A percentile compares a stretch with the other conserved stretches of the same genome.
Conservation (phyloP, 1,140 invertebrate species). For the Calliphora vicina region DNA sequence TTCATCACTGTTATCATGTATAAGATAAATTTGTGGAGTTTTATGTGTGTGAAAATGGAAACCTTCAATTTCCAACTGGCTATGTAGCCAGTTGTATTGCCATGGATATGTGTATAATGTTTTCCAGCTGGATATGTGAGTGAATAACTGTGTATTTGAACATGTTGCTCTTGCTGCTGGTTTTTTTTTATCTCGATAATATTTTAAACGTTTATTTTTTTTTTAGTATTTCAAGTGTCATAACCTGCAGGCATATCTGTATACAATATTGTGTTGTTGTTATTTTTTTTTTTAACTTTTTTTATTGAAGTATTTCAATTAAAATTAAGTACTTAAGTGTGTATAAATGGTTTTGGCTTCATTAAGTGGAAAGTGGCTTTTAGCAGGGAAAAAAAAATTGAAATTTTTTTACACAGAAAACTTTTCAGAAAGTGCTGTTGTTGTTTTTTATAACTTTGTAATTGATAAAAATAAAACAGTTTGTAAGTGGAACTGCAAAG, state of each 20-base stretch:
- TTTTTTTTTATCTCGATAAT: neutral
- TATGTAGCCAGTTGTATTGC: no score
- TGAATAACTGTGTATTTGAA: neutral
- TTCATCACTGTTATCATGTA: no score
- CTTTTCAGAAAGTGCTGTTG: no score
- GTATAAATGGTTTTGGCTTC: neutral
- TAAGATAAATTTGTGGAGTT: no score
- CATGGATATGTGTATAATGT: no score
- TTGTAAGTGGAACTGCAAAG: no score
- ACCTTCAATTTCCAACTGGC: no score
- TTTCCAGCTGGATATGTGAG: no score
- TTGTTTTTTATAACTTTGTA: no score
- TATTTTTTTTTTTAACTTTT: neutral
- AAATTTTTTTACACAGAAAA: no score
- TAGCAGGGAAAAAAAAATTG: neutral
- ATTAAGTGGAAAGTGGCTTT: neutral
- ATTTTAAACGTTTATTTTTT: neutral
- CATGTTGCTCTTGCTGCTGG: neutral
- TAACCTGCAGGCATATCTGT: neutral
- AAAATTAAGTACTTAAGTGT: slow-evolving; percentile 1
- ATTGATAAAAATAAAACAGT: no score
- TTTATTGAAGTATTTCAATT: neutral
- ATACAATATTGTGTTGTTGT: neutral
- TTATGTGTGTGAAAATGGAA: no score
- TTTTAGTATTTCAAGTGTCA: neutral